phyloP scores from a whole-genome alignment of 2,113 vertebrate genomes.

The Grus americana region DNA sequence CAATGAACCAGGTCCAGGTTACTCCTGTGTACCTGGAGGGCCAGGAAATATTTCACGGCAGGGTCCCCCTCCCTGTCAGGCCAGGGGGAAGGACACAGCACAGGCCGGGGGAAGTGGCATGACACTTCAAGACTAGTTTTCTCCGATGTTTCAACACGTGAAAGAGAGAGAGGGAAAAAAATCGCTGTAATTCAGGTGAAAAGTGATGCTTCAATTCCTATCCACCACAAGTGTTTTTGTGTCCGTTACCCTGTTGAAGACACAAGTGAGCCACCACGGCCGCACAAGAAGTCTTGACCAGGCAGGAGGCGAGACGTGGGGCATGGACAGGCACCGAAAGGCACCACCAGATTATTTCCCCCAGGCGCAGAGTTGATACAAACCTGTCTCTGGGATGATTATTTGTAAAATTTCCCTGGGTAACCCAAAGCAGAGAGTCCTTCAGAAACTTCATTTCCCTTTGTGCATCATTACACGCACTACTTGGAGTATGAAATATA shows the following conservation, averaged over 20 bases:
- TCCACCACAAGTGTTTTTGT: not conserved
- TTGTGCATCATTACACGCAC: not conserved
- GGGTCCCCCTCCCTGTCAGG: not conserved
- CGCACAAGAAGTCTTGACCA: not conserved
- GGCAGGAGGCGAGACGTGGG: not conserved
- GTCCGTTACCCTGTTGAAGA: not conserved
- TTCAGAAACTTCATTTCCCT: not conserved
- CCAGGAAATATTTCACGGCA: not conserved
- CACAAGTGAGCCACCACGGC: not conserved
- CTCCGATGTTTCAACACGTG: not conserved
- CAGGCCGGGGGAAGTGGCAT: not conserved
- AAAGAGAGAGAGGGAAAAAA: not conserved
- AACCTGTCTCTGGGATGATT: not conserved
- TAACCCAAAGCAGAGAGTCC: not conserved
- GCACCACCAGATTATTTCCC: not conserved
- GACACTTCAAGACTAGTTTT: not conserved
- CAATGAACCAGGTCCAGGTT: accelerated
- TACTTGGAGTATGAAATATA: not conserved
- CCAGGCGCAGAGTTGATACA: not conserved
- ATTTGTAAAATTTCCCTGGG: not conserved
- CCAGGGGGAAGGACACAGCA: not conserved
- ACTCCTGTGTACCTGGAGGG: accelerated
- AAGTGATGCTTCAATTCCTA: not conserved
- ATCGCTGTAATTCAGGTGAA: not conserved
- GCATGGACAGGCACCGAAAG: accelerated